phyloP scores from a whole-genome alignment of 2,113 vertebrate species.

The Actenoides hombroni region DNA sequence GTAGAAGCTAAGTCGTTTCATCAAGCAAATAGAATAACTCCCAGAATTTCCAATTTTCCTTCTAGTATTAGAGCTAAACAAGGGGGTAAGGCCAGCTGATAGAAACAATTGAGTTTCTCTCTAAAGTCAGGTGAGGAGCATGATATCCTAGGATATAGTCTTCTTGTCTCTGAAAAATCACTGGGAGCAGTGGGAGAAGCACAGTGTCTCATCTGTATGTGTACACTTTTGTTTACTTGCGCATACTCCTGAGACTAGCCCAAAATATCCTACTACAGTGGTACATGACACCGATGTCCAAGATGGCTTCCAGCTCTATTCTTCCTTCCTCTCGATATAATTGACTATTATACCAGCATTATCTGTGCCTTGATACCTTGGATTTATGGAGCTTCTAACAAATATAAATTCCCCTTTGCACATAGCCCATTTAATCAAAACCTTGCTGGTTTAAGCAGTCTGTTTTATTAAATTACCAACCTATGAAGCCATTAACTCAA shows the following conservation, averaged over 20 bases:
- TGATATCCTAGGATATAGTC: no score
- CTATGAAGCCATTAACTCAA: constrained; percentile 67
- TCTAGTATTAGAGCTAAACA: not conserved
- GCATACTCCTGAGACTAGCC: not conserved
- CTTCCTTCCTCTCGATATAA: not conserved
- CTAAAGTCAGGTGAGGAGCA: not conserved
- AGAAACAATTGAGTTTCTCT: not conserved
- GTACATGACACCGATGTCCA: not conserved
- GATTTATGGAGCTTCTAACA: constrained; percentile 28
- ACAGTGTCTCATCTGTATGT: not conserved
- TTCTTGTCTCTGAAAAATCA: not conserved
- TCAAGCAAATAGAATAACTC: not conserved
- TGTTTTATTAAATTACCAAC: constrained; percentile 71
- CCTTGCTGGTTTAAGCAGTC: constrained; percentile 67
- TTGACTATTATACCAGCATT: not conserved
- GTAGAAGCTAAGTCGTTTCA: not conserved
- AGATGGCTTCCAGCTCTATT: not conserved
- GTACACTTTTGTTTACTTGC: fast-evolving
- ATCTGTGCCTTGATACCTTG: constrained; percentile 5
- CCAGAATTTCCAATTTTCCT: not conserved
- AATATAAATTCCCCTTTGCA: constrained; percentile 56
- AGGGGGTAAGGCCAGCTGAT: not conserved
- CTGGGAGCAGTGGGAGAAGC: not conserved
- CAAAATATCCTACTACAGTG: not conserved
- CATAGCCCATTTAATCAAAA: constrained; percentile 68